These are phyloP conservation scores for Myotis lucifugus DNA, from an alignment of 2,113 vertebrate species.

Conservation along the genomic window DNA sequence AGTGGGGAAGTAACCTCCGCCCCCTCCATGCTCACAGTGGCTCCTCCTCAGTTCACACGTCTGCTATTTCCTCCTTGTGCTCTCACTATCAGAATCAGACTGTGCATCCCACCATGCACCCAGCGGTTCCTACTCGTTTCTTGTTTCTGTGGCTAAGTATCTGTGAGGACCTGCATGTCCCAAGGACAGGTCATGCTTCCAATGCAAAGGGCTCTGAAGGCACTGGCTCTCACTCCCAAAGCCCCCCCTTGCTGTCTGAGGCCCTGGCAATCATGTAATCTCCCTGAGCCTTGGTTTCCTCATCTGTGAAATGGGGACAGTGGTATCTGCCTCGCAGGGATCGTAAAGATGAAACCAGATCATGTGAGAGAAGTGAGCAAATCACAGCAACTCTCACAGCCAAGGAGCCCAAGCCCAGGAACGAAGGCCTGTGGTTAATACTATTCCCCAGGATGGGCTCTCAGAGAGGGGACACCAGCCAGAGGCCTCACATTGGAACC, in stretches of 20 bases:
- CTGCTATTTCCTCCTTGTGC: background rate
- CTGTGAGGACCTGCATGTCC: background rate
- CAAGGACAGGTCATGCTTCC: rapidly evolving
- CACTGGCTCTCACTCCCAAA: background rate
- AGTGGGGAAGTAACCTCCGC: background rate
- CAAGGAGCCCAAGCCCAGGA: background rate
- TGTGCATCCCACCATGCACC: rapidly evolving
- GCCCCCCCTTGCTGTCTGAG: background rate
- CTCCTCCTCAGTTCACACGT: background rate
- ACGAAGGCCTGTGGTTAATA: background rate
- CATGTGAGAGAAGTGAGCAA: background rate
- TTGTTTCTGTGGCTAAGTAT: background rate
- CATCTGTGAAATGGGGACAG: background rate
- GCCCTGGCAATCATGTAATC: background rate
- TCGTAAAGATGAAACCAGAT: background rate
- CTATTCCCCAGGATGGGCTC: background rate
- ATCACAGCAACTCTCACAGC: background rate
- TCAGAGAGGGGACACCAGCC: background rate
- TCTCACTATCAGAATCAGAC: background rate
- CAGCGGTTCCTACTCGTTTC: background rate
- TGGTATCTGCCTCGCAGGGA: background rate
- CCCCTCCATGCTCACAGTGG: background rate
- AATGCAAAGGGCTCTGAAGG: background rate
- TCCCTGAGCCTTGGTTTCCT: background rate
- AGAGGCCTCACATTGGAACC: background rate